phyloP scores from a whole-genome alignment of 30 jellyfish, hydroid and myxozoan species.

The Mastigias papua region DNA sequence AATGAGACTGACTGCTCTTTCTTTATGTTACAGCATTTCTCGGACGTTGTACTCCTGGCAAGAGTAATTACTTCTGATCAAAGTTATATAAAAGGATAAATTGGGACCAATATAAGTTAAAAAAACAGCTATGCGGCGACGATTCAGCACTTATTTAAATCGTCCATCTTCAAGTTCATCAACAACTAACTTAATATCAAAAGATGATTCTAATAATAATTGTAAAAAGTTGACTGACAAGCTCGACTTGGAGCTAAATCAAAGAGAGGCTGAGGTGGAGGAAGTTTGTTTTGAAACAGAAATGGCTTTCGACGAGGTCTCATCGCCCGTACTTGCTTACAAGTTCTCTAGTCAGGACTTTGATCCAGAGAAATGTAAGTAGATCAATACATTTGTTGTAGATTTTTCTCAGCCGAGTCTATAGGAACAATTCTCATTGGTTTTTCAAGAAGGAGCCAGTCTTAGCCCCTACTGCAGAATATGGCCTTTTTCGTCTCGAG shows the following conservation, averaged over 20 bases:
- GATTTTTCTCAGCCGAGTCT: not conserved
- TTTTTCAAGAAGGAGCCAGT: not conserved
- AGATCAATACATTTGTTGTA: not conserved
- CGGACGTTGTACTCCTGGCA: too few relatives aligned
- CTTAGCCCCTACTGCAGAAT: too few relatives aligned
- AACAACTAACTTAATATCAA: not conserved
- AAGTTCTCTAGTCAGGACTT: constrained; percentile 85
- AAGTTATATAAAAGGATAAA: too few relatives aligned
- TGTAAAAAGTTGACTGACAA: too few relatives aligned
- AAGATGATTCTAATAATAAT: not conserved
- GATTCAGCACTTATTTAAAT: constrained; percentile 35
- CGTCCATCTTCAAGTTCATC: constrained; percentile 22
- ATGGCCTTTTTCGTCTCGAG: too few relatives aligned
- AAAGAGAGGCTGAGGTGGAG: constrained; percentile 38
- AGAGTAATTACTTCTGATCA: too few relatives aligned
- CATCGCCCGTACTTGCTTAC: constrained; percentile 90
- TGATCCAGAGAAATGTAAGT: constrained; percentile 89
- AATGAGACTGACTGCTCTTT: too few relatives aligned
- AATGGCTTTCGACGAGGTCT: constrained; percentile 98
- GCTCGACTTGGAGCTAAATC: not conserved
- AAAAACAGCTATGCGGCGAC: constrained; percentile 44
- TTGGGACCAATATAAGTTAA: too few relatives aligned
- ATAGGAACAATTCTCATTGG: not conserved
- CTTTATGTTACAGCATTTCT: too few relatives aligned
- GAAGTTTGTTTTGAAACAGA: constrained; percentile 45